These are phyloP conservation scores for Tricholauxania praeusta DNA, from an alignment of 2,888 invertebrate genomes.

Conservation along the genomic window DNA sequence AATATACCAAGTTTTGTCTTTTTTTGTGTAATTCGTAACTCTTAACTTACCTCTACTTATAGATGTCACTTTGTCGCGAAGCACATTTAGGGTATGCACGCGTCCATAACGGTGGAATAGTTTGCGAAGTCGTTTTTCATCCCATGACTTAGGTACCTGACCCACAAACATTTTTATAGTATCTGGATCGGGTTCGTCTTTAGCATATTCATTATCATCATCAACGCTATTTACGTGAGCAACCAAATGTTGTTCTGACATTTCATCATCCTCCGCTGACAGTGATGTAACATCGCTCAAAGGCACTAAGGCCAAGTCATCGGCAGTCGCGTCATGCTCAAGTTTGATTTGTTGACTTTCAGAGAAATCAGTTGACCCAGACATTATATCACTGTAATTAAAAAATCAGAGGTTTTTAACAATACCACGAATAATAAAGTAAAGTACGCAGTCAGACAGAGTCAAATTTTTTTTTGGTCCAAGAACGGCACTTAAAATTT, in stretches of 20 bases:
- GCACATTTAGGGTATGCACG: conserved; percentile 96
- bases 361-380: not conserved
- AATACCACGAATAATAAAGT: not conserved
- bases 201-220: conserved; percentile 54
- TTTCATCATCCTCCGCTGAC: conserved; percentile 61
- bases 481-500: no score
- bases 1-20: not conserved
- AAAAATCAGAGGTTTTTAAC: not conserved
- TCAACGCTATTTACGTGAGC: conserved; percentile 39
- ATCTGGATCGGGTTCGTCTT: conserved; percentile 94
- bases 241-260: not conserved
- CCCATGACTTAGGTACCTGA: conserved; percentile 96
- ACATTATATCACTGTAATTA: conserved; percentile 1
- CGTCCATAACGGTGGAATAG: conserved; percentile 98
- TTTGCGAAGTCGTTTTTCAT: conserved; percentile 91
- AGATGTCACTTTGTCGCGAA: conserved; percentile 96
- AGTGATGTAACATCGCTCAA: conserved; percentile 14
- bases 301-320: conserved; percentile 45
- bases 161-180: conserved; percentile 99
- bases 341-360: conserved; percentile 25
- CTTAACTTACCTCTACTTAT: conserved; percentile 91
- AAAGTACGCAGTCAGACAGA: no score
- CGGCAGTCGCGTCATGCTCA: conserved; percentile 31
- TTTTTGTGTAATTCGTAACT: not conserved
- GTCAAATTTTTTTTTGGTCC: no score